These are phyloP conservation scores for Ceramica pisi DNA, from an alignment of 2,888 invertebrate species.

Conservation along the genomic window DNA sequence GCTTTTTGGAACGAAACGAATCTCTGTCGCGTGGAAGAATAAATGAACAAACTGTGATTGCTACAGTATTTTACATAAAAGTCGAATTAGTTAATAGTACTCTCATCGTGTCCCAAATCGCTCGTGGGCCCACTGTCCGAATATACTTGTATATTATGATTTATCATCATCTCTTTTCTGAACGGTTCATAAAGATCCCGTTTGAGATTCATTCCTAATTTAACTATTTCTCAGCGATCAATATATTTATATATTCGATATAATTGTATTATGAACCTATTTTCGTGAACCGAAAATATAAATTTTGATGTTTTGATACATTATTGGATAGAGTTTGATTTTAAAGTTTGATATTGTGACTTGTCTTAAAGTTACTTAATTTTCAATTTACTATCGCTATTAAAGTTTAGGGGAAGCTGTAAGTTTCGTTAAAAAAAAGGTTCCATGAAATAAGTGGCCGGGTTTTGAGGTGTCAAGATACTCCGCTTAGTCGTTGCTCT, in stretches of 20 bases:
- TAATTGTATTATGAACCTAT: conserved; percentile 71
- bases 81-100: conserved; percentile 52
- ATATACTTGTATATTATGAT: conserved; percentile 33
- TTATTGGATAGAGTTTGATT: conserved; percentile 73
- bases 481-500: conserved; percentile 39
- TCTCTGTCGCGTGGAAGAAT: conserved; percentile 37
- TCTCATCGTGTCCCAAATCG: conserved; percentile 46
- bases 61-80: conserved; percentile 47
- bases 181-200: conserved; percentile 67
- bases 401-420: conserved; percentile 76
- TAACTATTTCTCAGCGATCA: conserved; percentile 53
- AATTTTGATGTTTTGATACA: conserved; percentile 78
- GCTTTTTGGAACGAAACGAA: conserved; percentile 41
- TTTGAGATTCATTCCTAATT: conserved; percentile 63
- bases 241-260: conserved; percentile 57
- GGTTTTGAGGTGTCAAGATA: conserved; percentile 46
- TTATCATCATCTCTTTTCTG: conserved; percentile 58
- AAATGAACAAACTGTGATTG: conserved; percentile 55
- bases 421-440: conserved; percentile 65
- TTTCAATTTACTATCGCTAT: conserved; percentile 79
- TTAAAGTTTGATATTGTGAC: conserved; percentile 85
- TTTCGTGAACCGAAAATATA: conserved; percentile 60
- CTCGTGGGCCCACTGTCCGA: conserved; percentile 48
- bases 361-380: conserved; percentile 80
- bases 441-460: conserved; percentile 64